Conservation (phyloP, 1,140 invertebrate species). For the Papilio glaucus region DNA sequence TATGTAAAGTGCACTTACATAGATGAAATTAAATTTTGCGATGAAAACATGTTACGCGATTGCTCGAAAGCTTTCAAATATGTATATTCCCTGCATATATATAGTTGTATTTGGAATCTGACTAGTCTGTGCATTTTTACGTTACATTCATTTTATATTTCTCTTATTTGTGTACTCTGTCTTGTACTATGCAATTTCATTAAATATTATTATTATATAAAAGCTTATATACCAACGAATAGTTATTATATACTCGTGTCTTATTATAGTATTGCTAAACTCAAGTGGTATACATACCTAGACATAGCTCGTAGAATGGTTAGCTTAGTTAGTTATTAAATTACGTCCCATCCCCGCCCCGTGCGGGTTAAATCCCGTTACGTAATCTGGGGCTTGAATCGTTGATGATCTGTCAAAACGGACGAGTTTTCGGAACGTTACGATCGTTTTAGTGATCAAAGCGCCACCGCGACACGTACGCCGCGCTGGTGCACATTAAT, state of each 20-base stretch:
- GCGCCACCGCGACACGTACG: constrained; percentile 13
- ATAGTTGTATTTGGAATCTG: not conserved
- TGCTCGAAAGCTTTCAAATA: not conserved
- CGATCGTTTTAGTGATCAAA: constrained; percentile 23
- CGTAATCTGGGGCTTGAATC: not conserved
- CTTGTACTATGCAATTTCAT: not conserved
- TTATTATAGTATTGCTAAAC: too few species aligned
- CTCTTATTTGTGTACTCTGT: not conserved
- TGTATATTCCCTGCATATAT: not conserved
- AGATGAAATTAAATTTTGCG: not conserved
- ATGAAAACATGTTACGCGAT: constrained; percentile 11
- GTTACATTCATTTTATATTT: not conserved
- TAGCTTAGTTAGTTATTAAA: too few species aligned
- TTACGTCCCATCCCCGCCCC: too few species aligned
- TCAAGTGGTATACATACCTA: too few species aligned
- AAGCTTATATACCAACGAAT: not conserved
- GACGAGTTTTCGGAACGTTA: not conserved
- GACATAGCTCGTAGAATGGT: too few species aligned
- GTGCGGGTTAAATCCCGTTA: not conserved
- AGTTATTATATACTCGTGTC: too few species aligned
- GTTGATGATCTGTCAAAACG: not conserved
- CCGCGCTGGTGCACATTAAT: constrained; percentile 3
- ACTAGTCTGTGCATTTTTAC: constrained; percentile 10
- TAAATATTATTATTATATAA: not conserved
- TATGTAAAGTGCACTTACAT: not conserved